These are phyloP conservation scores for Oncorhynchus tshawytscha DNA, from an alignment of 2,113 vertebrate genomes.

Conservation along the genomic window DNA sequence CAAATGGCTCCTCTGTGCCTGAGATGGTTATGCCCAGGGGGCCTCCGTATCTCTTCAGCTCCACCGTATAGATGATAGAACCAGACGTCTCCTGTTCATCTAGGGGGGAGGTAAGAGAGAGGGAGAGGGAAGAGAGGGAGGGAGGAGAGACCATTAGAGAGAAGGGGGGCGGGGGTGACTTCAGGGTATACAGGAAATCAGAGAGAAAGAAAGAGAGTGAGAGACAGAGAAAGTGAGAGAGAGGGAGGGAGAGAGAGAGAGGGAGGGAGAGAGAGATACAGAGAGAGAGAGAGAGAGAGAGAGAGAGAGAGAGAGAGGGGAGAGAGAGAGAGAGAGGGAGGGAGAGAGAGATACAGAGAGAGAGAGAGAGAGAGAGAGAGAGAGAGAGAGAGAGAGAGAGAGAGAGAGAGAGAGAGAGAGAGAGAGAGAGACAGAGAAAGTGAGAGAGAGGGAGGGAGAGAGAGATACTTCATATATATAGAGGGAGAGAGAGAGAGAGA, in stretches of 20 bases:
- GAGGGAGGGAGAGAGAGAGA: neutral
- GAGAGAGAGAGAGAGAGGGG: too few relatives aligned
- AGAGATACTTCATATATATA: too few relatives aligned
- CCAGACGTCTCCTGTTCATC: constrained; percentile 94
- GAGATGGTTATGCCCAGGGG: constrained; percentile 98
- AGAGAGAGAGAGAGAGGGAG: too few relatives aligned
- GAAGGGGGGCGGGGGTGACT: neutral
- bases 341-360: too few relatives aligned
- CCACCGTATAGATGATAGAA: constrained; percentile 95
- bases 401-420: too few relatives aligned
- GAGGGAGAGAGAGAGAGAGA: too few relatives aligned
- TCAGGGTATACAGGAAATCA: neutral
- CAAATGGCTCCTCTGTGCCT: constrained; percentile 95
- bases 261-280: too few relatives aligned
- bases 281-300: neutral
- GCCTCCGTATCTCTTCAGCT: constrained; percentile 90
- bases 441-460: too few relatives aligned
- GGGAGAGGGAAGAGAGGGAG: neutral
- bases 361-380: too few relatives aligned
- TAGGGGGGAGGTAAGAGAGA: constrained; percentile 73
- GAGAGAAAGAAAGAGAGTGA: too few relatives aligned
- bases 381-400: constrained; percentile 6
- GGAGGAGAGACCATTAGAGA: neutral
- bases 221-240: constrained; percentile 8
- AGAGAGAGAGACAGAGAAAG: too few relatives aligned